Base-by-base conservation (phyloP, 2,888 invertebrate genomes). In the Diplolepis rosae region DNA sequence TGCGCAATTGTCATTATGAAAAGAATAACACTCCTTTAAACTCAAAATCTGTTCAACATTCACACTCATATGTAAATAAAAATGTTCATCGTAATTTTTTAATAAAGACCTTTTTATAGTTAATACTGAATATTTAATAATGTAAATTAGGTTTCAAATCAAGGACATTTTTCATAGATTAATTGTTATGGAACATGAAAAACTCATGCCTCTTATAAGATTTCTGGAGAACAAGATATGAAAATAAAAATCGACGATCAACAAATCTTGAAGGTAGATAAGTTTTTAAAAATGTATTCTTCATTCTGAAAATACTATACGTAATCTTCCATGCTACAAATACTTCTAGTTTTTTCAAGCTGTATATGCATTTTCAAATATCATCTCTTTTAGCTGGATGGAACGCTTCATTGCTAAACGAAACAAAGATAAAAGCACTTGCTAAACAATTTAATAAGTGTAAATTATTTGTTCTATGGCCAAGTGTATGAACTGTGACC, bases 341-440 rank as follows among this genome's bases (percentile, higher is more conserved):
- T 56, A 56, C 22, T 35, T 56, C 24, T 24, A 24, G 24, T 50
- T 50, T 50, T 2, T 22, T 24, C 24, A 24, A 50, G 39, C 61
- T 61, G n/a, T n/a, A 39, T 35, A 22, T 22, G 48, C 18, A 7
- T 15, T 61, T 61, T 39, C 39, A 3, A 61, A 24, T 68, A 56
- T 67, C 74, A 71, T 70, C 68, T 72, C 74, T 72, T 66, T 50
- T 22, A 39, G 66, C 76, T 71, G 76, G 77, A 76, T 77, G 77
- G 77, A 76, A 77, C 77, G 65, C 61, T 28, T 65, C 61, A 65
- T 48, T 69, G 48, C 45, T 27, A 42, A 68, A 30, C 32, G 66
- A 69, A 30, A 52, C 24, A 52, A 35, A 69, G 24, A 52, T 18
- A 52, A 35, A 18, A 48, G 22, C 45, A 48, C 66, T 35, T 32